A percentile compares a stretch with the other conserved stretches of the same genome.
These are phyloP conservation scores for Oncorhynchus tshawytscha DNA, from an alignment of 2,113 vertebrate genomes.

Conservation along the genomic window DNA sequence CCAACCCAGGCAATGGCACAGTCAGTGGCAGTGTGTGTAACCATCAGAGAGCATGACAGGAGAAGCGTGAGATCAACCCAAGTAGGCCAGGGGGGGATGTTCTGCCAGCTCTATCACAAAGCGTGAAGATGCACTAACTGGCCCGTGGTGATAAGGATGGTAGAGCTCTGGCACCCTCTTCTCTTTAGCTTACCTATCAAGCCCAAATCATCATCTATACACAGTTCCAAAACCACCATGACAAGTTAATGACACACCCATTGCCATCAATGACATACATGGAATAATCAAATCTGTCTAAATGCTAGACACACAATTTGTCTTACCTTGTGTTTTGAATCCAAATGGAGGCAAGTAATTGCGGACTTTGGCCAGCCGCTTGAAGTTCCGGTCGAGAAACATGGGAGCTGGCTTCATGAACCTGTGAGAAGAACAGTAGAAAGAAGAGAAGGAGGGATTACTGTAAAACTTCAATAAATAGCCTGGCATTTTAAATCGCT, in stretches of 20 bases:
- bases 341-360: conserved; percentile 76
- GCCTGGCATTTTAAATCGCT: too few relatives aligned
- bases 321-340: conserved; percentile 78
- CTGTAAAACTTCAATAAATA: too few relatives aligned
- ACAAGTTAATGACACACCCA: neutral
- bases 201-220: too few relatives aligned
- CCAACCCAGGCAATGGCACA: too few relatives aligned
- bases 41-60: neutral
- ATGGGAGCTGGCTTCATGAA: conserved; percentile 70
- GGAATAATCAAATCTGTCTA: too few relatives aligned
- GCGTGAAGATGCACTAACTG: too few relatives aligned
- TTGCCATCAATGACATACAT: neutral
- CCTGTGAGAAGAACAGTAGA: conserved; percentile 48
- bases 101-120: conserved; percentile 13
- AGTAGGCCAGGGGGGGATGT: neutral
- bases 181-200: too few relatives aligned
- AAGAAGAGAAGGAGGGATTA: neutral
- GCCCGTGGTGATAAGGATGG: too few relatives aligned
- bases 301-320: neutral
- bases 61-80: conserved; percentile 21
- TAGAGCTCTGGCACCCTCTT: too few relatives aligned
- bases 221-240: too few relatives aligned
- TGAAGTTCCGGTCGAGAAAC: conserved; percentile 79
- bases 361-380: conserved; percentile 63
- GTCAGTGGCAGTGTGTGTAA: too few relatives aligned